Conservation (phyloP, 92 coral and sea anemone genomes). For the Phymanthus crucifer region DNA sequence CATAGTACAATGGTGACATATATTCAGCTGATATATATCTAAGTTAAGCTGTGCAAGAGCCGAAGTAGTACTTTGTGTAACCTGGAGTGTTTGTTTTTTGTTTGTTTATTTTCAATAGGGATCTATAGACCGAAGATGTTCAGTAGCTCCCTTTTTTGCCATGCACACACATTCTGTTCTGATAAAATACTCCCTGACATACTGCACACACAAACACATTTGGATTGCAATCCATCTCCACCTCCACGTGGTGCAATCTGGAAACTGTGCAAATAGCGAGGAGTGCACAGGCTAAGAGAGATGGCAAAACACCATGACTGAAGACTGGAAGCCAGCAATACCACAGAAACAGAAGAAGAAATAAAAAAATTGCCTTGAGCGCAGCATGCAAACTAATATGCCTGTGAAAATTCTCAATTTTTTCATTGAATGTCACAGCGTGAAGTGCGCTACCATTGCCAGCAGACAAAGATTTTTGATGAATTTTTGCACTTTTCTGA, state of each 20-base stretch:
- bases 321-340: background rate
- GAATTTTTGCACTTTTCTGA: no score
- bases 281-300: slow-evolving; percentile 3
- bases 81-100: background rate
- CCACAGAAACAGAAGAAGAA: no score
- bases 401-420: no score
- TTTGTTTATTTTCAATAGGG: background rate
- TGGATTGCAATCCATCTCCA: slow-evolving; percentile 4
- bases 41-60: background rate
- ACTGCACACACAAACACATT: background rate
- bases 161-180: background rate
- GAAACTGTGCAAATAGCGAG: background rate
- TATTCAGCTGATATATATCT: background rate
- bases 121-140: background rate
- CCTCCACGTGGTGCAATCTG: slow-evolving; percentile 8
- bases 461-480: no score
- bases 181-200: background rate
- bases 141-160: background rate
- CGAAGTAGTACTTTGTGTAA: background rate
- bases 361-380: no score
- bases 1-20: background rate
- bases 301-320: no score
- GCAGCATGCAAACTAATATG: no score
- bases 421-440: no score
- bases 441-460: no score